Percentiles rank a stretch among this genome's conserved stretches.
Conservation (phyloP, 2,888 invertebrate genomes). For the Helobdella robusta region DNA sequence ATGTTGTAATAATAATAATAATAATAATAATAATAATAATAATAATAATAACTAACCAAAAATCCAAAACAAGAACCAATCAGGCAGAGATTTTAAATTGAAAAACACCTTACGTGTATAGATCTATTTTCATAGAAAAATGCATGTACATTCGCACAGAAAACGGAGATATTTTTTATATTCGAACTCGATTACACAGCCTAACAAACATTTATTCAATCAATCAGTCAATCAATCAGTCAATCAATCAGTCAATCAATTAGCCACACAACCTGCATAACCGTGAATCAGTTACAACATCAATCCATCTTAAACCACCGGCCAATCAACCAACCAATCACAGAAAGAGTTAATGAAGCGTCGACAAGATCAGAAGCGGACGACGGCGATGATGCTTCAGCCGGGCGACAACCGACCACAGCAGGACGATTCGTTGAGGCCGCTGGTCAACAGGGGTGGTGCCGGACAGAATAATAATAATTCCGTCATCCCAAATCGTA, state of each 20-base stretch:
- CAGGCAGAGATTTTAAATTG: too few species aligned
- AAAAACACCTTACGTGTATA: too few species aligned
- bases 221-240: too few species aligned
- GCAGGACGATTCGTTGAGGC: background rate
- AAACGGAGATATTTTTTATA: too few species aligned
- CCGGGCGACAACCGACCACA: too few species aligned
- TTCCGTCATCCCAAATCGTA: too few species aligned
- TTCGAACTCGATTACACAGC: background rate
- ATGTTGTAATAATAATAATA: background rate
- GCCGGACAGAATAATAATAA: too few species aligned
- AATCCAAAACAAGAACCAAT: too few species aligned
- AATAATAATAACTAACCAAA: too few species aligned
- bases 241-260: background rate
- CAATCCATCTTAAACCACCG: too few species aligned
- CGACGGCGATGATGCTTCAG: constrained; percentile 11
- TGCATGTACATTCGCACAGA: too few species aligned
- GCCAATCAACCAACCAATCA: background rate
- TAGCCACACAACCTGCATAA: background rate
- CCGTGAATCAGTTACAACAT: background rate
- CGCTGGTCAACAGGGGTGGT: background rate
- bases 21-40: background rate
- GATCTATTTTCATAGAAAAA: too few species aligned
- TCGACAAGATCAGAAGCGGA: constrained; percentile 20
- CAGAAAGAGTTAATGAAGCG: constrained; percentile 20
- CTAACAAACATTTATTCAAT: background rate